phyloP scores from a whole-genome alignment of 2,797 vertebrate species.

The Pangasius mekongensis region DNA sequence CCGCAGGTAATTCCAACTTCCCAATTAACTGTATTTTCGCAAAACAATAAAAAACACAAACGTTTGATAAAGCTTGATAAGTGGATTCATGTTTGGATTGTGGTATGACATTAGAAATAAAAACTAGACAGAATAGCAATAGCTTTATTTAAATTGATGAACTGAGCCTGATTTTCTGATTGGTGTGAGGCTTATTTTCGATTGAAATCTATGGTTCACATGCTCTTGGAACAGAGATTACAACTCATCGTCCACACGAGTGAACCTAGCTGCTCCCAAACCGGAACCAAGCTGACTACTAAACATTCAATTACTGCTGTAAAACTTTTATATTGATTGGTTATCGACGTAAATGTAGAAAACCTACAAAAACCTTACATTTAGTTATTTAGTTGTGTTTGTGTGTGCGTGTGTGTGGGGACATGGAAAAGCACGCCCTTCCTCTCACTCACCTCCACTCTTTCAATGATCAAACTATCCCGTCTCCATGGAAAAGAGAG shows the following conservation, averaged over 20 bases:
- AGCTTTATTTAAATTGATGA: background rate
- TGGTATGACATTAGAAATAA: background rate
- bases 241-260: background rate
- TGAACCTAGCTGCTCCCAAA: too few species aligned
- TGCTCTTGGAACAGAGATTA: background rate
- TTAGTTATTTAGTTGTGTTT: background rate
- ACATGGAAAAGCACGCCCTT: conserved; percentile 56
- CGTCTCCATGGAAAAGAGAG: conserved; percentile 71
- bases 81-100: background rate
- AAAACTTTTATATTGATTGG: background rate
- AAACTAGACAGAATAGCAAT: background rate
- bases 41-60: background rate
- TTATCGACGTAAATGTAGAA: background rate
- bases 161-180: background rate
- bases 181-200: background rate
- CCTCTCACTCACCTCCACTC: conserved; percentile 64
- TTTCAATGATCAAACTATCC: conserved; percentile 78
- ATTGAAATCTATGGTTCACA: background rate
- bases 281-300: background rate
- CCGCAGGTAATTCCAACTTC: background rate
- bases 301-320: background rate
- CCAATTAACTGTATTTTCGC: background rate
- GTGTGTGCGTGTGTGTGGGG: background rate
- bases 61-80: background rate
- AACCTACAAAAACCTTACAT: background rate